Evolutionary conservation across 2,797 vertebrate genomes (phyloP).

Genomic region (Squalus acanthias): DNA sequence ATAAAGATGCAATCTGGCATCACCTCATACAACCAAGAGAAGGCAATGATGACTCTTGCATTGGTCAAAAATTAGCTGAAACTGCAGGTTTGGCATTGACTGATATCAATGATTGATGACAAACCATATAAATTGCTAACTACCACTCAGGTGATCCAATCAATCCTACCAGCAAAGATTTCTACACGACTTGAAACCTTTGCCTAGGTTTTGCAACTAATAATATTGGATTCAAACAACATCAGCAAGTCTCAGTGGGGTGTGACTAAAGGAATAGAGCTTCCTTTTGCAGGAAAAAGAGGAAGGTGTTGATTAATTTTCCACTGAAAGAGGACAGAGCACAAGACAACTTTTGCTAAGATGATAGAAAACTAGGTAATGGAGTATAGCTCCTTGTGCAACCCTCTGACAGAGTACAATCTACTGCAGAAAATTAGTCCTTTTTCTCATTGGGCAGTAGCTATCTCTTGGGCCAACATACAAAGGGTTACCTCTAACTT

Average conservation of each 20-base stretch:
- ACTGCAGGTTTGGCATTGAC: neutral
- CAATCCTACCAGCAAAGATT: neutral
- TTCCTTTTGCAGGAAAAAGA: neutral
- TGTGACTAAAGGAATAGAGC: neutral
- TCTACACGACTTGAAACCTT: neutral
- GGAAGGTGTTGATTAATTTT: neutral
- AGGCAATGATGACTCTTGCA: neutral
- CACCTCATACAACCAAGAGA: neutral
- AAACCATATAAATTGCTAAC: neutral
- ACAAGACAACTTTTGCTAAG: neutral
- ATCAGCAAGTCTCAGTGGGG: neutral
- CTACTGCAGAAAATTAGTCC: neutral
- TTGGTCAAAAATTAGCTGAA: neutral
- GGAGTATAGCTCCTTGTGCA: neutral
- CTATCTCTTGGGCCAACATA: neutral
- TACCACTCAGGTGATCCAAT: neutral
- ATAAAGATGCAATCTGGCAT: neutral
- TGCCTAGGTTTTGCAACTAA: neutral
- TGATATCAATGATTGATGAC: neutral
- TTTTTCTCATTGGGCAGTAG: neutral
- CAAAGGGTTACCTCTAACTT: neutral
- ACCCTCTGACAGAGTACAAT: neutral
- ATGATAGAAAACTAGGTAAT: neutral
- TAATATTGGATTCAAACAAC: neutral
- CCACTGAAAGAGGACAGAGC: neutral